A percentile compares a stretch with the other conserved stretches of the same genome.
Conservation (phyloP, 2,797 vertebrate species). For the Hydrophis major region DNA sequence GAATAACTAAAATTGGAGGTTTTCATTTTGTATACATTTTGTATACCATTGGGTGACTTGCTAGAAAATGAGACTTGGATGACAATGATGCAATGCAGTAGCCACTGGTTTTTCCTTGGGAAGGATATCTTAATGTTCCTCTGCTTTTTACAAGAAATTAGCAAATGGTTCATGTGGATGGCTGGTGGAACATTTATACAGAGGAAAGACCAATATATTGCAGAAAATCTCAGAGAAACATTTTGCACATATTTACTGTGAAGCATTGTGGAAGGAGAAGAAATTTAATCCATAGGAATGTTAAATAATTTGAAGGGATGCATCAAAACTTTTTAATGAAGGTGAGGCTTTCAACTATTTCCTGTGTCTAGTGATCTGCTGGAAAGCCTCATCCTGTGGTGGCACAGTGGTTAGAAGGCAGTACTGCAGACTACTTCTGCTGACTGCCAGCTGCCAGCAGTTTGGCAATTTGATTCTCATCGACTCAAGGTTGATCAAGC, state of each 20-base stretch:
- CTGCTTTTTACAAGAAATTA: neutral
- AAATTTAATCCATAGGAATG: neutral
- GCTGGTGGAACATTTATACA: neutral
- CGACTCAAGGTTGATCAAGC: too few species aligned
- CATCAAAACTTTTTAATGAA: neutral
- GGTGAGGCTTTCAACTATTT: neutral
- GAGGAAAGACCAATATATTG: neutral
- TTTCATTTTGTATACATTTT: conserved; percentile 3
- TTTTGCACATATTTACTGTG: neutral
- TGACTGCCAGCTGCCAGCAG: too few species aligned
- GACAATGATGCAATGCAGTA: neutral
- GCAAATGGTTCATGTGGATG: neutral
- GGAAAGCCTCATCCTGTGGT: neutral
- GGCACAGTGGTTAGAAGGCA: too few species aligned
- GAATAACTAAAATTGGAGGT: neutral
- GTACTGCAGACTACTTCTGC: too few species aligned
- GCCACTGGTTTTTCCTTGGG: neutral
- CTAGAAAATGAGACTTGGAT: neutral
- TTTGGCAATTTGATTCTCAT: too few species aligned
- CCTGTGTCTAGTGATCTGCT: neutral
- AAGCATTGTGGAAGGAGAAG: neutral
- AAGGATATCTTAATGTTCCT: neutral
- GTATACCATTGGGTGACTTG: neutral
- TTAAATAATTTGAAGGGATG: neutral
- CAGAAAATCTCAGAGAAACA: neutral